Evolutionary conservation across 64 coral and sea anemone species (phyloP).

Genomic region (Montipora foliosa): DNA sequence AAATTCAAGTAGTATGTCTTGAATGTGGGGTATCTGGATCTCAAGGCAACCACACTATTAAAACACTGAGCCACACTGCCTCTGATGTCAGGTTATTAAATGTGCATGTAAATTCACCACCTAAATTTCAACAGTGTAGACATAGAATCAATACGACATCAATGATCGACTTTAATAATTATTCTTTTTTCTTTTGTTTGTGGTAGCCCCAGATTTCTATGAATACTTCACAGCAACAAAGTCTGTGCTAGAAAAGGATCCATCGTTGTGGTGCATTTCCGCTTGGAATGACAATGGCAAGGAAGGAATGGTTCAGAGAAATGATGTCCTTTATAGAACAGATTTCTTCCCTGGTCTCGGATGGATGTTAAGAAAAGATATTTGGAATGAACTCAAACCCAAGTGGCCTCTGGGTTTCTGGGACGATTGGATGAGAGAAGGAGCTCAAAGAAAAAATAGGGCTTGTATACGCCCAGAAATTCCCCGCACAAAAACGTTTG

Average conservation of each 20-base stretch:
- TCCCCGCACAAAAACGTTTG: conserved; percentile 90
- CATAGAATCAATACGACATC: too few species aligned
- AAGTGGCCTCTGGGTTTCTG: conserved; percentile 97
- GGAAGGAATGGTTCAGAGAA: conserved; percentile 87
- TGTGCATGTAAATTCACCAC: too few species aligned
- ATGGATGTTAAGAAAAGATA: conserved; percentile 89
- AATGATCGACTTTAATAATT: too few species aligned
- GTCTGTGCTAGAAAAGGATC: conserved; percentile 79
- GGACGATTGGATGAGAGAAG: conserved; percentile 99
- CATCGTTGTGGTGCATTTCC: conserved; percentile 93
- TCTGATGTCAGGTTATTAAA: too few species aligned
- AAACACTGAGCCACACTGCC: too few species aligned
- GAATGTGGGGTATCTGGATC: too few species aligned
- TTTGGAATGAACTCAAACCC: conserved; percentile 85
- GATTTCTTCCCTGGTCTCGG: conserved; percentile 91
- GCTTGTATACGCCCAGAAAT: conserved; percentile 98
- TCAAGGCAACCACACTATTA: too few species aligned
- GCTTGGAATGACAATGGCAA: conserved; percentile 99
- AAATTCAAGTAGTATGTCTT: too few species aligned
- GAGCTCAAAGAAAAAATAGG: conserved; percentile 75
- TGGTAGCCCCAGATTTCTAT: conserved; percentile 92
- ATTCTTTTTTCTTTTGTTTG: not conserved
- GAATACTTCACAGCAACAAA: conserved; percentile 93
- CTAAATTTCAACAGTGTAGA: too few species aligned
- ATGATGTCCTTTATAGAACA: conserved; percentile 86